These are phyloP conservation scores for Trialeurodes vaporariorum DNA, from an alignment of 1,140 invertebrate species.

Conservation along the genomic window DNA sequence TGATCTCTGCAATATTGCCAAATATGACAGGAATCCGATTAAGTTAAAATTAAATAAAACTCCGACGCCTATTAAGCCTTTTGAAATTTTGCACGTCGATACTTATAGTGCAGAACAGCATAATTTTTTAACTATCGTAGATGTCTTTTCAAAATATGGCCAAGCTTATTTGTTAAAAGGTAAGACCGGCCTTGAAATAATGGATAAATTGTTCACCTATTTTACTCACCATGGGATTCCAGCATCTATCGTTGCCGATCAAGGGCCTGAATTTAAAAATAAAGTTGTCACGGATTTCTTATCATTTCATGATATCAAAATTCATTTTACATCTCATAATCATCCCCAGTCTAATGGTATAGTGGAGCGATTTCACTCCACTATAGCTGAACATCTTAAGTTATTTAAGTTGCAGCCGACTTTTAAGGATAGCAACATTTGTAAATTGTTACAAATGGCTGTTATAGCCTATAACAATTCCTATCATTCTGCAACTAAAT, in stretches of 20 bases:
- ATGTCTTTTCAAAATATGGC: constrained; percentile 5
- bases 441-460: background rate
- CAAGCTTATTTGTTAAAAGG: background rate
- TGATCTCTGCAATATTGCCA: background rate
- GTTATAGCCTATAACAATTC: background rate
- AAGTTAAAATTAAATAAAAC: constrained; percentile 1
- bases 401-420: background rate
- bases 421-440: background rate
- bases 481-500: constrained; percentile 4
- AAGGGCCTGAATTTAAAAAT: constrained; percentile 8
- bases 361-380: constrained; percentile 3
- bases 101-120: background rate
- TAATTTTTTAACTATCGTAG: constrained; percentile 8
- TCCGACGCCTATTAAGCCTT: background rate
- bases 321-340: too few species aligned
- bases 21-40: constrained; percentile 3
- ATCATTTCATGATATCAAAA: background rate
- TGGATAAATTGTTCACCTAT: constrained; percentile 2
- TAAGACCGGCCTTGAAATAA: background rate
- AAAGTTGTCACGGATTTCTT: constrained; percentile 5
- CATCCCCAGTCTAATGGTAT: background rate
- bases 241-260: background rate
- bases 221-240: constrained; percentile 9
- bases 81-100: constrained; percentile 1
- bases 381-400: constrained; percentile 2